Percentiles rank a stretch among this genome's conserved stretches.
phyloP scores from a whole-genome alignment of 2,888 invertebrate species.

The Nomada ferruginata region DNA sequence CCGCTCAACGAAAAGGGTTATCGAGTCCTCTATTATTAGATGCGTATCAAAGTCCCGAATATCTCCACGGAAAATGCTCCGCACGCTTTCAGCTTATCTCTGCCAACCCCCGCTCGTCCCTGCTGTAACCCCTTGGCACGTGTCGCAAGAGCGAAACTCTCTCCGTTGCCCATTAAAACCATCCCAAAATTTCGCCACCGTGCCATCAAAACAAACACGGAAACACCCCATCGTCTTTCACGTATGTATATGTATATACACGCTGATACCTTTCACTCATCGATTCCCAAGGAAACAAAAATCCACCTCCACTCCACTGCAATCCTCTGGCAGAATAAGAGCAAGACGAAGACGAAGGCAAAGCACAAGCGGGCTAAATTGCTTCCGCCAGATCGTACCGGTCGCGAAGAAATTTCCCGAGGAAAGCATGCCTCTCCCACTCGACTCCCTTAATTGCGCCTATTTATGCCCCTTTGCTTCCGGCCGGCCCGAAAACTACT shows the following conservation, averaged over 20 bases:
- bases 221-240: background rate
- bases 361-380: constrained; percentile 40
- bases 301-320: background rate
- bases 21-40: background rate
- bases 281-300: background rate
- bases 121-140: background rate
- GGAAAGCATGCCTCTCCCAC: constrained; percentile 47
- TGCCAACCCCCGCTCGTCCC: no score
- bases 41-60: background rate
- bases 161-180: background rate
- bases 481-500: constrained; percentile 75
- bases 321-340: background rate
- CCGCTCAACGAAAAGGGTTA: no score
- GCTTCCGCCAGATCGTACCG: constrained; percentile 45
- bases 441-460: constrained; percentile 81
- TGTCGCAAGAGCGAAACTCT: background rate
- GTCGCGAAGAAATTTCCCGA: constrained; percentile 49
- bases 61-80: background rate
- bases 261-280: constrained; percentile 13
- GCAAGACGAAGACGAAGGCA: background rate
- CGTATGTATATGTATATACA: background rate
- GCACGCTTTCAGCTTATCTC: background rate
- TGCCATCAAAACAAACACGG: constrained; percentile 9
- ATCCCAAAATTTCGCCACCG: constrained; percentile 16
- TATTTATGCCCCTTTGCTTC: constrained; percentile 83